Percentiles rank a stretch among this genome's conserved stretches.
Conservation (phyloP, 1,140 invertebrate genomes). For the Macrocentrus cingulum region DNA sequence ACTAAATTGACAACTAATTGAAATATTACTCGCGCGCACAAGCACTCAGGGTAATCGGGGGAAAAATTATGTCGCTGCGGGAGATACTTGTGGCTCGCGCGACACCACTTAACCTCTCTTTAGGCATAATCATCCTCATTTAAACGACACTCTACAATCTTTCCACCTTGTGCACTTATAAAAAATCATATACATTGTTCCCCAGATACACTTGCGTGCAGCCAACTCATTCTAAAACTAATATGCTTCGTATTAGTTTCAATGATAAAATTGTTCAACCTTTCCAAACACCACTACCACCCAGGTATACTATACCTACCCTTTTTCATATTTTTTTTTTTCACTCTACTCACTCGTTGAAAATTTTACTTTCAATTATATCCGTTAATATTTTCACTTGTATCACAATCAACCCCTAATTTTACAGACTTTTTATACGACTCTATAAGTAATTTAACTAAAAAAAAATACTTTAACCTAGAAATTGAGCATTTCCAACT, state of each 20-base stretch:
- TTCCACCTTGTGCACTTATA: not conserved
- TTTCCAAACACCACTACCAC: too few relatives aligned
- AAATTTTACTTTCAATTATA: too few relatives aligned
- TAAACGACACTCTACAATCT: conserved; percentile 3
- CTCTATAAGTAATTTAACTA: too few relatives aligned
- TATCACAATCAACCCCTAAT: too few relatives aligned
- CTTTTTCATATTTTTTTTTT: too few relatives aligned
- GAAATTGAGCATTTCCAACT: too few relatives aligned
- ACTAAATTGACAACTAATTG: conserved; percentile 55
- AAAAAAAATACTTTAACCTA: too few relatives aligned
- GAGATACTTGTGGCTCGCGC: not conserved
- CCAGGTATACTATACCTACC: too few relatives aligned
- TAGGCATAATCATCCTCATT: conserved; percentile 7
- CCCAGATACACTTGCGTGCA: conserved; percentile 1
- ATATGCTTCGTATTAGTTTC: not conserved
- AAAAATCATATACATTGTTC: conserved; percentile 5
- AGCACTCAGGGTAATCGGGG: conserved; percentile 31
- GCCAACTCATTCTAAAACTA: not conserved
- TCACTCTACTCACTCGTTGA: too few relatives aligned
- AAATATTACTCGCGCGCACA: conserved; percentile 44
- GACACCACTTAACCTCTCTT: conserved; percentile 7
- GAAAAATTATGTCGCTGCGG: conserved; percentile 37
- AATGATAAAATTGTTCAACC: too few relatives aligned
- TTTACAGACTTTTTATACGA: too few relatives aligned
- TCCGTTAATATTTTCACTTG: too few relatives aligned